Conservation (phyloP, 2,113 vertebrate genomes). For the Macrotus californicus region DNA sequence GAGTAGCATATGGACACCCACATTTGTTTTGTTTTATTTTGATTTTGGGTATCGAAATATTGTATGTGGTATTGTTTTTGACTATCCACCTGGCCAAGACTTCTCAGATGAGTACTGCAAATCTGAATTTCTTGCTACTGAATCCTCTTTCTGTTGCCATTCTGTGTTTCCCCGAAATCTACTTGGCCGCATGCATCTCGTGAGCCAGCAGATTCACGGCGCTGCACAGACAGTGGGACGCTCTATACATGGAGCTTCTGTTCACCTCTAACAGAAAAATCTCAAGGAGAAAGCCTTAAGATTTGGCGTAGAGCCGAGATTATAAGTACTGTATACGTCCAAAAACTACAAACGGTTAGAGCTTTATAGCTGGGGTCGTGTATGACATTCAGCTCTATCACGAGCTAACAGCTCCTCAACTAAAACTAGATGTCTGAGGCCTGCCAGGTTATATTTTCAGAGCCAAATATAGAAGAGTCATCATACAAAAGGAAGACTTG, state of each 20-base stretch:
- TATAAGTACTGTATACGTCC: not conserved
- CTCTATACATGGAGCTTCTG: too few species aligned
- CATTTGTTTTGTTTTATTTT: not conserved
- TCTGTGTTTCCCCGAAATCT: not conserved
- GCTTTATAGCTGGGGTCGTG: not conserved
- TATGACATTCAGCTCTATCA: not conserved
- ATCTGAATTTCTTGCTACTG: not conserved
- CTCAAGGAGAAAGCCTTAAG: not conserved
- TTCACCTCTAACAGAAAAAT: not conserved
- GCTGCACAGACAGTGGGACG: rapidly evolving
- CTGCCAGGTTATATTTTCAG: not conserved
- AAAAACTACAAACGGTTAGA: not conserved
- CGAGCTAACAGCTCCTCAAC: not conserved
- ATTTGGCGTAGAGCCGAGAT: not conserved
- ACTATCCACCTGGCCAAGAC: not conserved
- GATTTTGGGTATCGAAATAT: conserved; percentile 28
- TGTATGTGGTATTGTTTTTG: not conserved
- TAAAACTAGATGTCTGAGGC: not conserved
- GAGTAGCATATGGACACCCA: not conserved
- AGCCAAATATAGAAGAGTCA: not conserved
- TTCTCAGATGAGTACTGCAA: not conserved
- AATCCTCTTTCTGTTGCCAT: not conserved
- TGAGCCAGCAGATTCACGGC: not conserved
- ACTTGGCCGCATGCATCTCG: not conserved
- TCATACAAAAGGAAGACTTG: not conserved